phyloP scores from a whole-genome alignment of 2,113 vertebrate genomes.

The Vulpes ferrilata region DNA sequence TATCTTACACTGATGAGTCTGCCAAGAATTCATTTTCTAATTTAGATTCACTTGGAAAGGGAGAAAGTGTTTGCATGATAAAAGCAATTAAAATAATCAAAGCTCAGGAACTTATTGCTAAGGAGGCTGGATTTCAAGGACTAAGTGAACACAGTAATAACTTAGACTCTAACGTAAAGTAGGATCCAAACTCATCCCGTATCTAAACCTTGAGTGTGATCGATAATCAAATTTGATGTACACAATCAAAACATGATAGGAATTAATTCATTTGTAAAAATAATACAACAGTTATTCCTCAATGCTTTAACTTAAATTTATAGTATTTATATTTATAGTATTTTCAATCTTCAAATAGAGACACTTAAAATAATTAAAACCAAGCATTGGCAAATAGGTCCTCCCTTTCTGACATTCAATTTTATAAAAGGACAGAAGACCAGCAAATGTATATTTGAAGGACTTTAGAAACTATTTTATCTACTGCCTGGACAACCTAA shows the following conservation, averaged over 20 bases:
- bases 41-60: background rate
- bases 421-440: background rate
- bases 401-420: background rate
- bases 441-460: slow-evolving; percentile 35
- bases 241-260: background rate
- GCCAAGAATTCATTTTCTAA: slow-evolving; percentile 35
- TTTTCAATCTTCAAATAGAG: background rate
- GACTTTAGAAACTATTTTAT: slow-evolving; percentile 50
- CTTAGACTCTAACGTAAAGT: background rate
- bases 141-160: background rate
- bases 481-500: background rate
- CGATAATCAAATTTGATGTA: background rate
- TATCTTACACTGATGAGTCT: background rate
- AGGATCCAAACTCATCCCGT: background rate
- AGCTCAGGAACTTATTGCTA: background rate
- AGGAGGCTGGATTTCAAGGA: background rate
- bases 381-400: background rate
- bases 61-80: slow-evolving; percentile 3
- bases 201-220: background rate
- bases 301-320: background rate
- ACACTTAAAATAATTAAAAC: slow-evolving; percentile 15
- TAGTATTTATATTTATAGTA: background rate
- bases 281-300: background rate
- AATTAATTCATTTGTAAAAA: background rate
- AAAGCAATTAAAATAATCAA: background rate